These are phyloP conservation scores for Rhabdomys pumilio DNA, from an alignment of 2,797 vertebrate genomes.

Conservation along the genomic window DNA sequence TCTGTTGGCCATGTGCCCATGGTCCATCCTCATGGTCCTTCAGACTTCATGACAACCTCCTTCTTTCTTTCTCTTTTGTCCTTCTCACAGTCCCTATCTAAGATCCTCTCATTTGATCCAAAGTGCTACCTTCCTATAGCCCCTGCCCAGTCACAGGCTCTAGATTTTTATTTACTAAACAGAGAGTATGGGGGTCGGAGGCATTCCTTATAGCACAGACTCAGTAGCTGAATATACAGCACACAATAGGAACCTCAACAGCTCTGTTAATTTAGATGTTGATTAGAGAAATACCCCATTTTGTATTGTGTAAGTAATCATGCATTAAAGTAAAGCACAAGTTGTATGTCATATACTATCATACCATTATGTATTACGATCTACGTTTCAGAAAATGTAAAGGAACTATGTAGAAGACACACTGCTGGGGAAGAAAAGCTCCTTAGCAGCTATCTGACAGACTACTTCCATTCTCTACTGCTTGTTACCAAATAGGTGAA, in stretches of 20 bases:
- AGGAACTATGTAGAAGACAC: neutral
- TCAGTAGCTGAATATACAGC: neutral
- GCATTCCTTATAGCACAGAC: neutral
- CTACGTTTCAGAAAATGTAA: neutral
- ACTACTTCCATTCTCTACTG: neutral
- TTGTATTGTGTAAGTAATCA: neutral
- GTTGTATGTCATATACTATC: neutral
- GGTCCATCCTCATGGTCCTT: neutral
- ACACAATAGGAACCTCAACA: neutral
- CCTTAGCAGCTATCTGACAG: neutral
- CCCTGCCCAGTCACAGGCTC: neutral
- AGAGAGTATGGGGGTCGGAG: neutral
- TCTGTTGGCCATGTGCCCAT: neutral
- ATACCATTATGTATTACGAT: neutral
- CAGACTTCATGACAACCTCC: neutral
- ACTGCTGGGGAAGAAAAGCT: neutral
- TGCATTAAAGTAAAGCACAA: neutral
- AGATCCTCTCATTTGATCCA: neutral
- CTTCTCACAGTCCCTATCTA: neutral
- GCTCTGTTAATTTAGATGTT: neutral
- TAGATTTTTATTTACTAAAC: neutral
- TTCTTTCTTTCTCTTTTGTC: neutral
- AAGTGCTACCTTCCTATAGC: neutral
- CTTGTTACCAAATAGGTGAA: neutral
- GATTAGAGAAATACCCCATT: neutral